These are phyloP conservation scores for Metallyticus violacea DNA, from an alignment of 2,888 invertebrate genomes.

Conservation along the genomic window DNA sequence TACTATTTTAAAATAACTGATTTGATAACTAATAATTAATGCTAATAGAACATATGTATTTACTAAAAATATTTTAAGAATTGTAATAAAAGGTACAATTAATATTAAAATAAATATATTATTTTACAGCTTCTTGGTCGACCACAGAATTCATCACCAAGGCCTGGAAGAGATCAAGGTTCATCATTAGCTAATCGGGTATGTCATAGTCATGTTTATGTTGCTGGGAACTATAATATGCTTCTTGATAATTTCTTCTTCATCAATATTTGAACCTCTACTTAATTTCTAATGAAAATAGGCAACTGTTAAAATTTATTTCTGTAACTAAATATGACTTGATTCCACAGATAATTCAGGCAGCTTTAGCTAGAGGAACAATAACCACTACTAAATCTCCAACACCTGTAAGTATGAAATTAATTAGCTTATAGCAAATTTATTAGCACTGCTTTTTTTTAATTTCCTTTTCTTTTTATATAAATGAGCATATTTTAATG, in stretches of 20 bases:
- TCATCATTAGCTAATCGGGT: conserved; percentile 1
- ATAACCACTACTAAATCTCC: conserved; percentile 41
- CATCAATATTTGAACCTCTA: too few relatives aligned
- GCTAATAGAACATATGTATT: too few relatives aligned
- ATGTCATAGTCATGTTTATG: background rate
- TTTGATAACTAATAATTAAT: too few relatives aligned
- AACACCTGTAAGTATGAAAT: background rate
- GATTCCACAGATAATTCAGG: conserved; percentile 1
- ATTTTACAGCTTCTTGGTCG: conserved; percentile 15
- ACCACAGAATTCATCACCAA: conserved; percentile 11
- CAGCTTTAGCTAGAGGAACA: conserved; percentile 42
- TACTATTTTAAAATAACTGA: too few relatives aligned
- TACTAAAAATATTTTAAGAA: too few relatives aligned
- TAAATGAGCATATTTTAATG: too few relatives aligned
- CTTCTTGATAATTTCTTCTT: too few relatives aligned
- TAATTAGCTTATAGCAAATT: too few relatives aligned
- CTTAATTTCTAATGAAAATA: too few relatives aligned
- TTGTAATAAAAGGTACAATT: background rate
- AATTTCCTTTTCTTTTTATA: too few relatives aligned
- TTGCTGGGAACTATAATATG: background rate
- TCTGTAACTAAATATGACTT: background rate
- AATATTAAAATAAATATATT: background rate
- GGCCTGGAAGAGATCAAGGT: conserved; percentile 6
- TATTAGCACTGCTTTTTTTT: too few relatives aligned
- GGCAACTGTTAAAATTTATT: too few relatives aligned